Evolutionary conservation across 2,888 invertebrate species (phyloP).

Genomic region (Agonopterix alstromeriana): DNA sequence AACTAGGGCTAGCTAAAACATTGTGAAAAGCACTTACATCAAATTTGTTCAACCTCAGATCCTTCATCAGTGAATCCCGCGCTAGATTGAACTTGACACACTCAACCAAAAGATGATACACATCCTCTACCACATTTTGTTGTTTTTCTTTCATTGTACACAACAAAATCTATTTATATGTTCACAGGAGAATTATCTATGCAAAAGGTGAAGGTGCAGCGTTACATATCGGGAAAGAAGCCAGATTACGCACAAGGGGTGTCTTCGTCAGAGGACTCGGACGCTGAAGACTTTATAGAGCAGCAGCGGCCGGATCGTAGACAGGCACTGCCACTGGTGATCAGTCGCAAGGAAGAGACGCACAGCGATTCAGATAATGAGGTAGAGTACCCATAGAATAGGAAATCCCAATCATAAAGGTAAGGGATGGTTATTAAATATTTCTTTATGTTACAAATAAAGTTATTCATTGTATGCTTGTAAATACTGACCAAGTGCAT

Average conservation of each 20-base stretch:
- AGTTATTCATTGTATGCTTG: no score
- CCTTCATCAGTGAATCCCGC: no score
- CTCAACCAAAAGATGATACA: no score
- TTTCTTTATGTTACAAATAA: no score
- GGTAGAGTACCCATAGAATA: conserved; percentile 20
- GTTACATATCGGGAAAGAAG: conserved; percentile 98
- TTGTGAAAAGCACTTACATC: no score
- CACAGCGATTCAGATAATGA: conserved; percentile 64
- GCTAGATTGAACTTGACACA: no score
- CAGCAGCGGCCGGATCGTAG: conserved; percentile 57
- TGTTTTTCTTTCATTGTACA: background rate
- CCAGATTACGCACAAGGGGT: conserved; percentile 95
- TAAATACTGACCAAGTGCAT: no score
- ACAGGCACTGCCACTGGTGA: conserved; percentile 47
- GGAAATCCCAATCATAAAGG: no score
- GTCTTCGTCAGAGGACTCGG: conserved; percentile 92
- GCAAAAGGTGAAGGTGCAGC: conserved; percentile 99
- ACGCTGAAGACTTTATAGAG: conserved; percentile 91
- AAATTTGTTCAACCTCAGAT: no score
- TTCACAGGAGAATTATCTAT: conserved; percentile 94
- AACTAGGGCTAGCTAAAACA: no score
- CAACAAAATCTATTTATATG: background rate
- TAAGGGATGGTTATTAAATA: no score
- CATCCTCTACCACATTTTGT: no score
- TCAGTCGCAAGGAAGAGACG: conserved; percentile 47